Evolutionary conservation across 2,888 invertebrate genomes (phyloP).

Genomic region (Serrognathus titanus): DNA sequence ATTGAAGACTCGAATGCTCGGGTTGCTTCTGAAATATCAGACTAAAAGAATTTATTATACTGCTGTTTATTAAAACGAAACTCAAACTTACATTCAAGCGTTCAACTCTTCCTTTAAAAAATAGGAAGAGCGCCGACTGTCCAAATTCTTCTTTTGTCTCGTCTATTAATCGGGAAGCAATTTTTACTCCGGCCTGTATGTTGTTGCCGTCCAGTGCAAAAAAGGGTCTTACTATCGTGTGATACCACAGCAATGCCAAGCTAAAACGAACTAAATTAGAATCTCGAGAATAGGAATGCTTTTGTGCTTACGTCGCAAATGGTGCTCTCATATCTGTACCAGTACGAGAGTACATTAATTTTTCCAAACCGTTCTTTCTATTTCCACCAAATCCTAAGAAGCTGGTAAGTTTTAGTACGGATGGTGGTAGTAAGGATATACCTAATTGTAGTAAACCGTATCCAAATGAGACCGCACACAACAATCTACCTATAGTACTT

Average conservation of each 20-base stretch:
- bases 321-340: slow-evolving; percentile 67
- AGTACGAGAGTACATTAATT: slow-evolving; percentile 58
- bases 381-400: slow-evolving; percentile 67
- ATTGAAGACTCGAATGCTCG: slow-evolving; percentile 57
- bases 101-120: slow-evolving; percentile 62
- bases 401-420: slow-evolving; percentile 57
- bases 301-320: slow-evolving; percentile 56
- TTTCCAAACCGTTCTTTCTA: slow-evolving; percentile 55
- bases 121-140: slow-evolving; percentile 62
- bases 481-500: slow-evolving; percentile 56
- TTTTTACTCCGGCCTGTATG: slow-evolving; percentile 56
- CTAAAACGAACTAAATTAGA: slow-evolving; percentile 36
- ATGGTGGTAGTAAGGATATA: slow-evolving; percentile 64
- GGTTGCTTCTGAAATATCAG: slow-evolving; percentile 57
- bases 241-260: slow-evolving; percentile 63
- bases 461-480: slow-evolving; percentile 67
- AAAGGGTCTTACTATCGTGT: slow-evolving; percentile 65
- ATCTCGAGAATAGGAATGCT: background rate
- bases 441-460: slow-evolving; percentile 67
- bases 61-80: background rate
- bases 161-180: slow-evolving; percentile 52
- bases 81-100: slow-evolving; percentile 55
- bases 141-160: slow-evolving; percentile 56
- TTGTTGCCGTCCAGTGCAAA: slow-evolving; percentile 63
- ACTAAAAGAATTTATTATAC: slow-evolving; percentile 42